Base-by-base conservation (phyloP, 1,140 invertebrate species). In the Teleopsis dalmanni region DNA sequence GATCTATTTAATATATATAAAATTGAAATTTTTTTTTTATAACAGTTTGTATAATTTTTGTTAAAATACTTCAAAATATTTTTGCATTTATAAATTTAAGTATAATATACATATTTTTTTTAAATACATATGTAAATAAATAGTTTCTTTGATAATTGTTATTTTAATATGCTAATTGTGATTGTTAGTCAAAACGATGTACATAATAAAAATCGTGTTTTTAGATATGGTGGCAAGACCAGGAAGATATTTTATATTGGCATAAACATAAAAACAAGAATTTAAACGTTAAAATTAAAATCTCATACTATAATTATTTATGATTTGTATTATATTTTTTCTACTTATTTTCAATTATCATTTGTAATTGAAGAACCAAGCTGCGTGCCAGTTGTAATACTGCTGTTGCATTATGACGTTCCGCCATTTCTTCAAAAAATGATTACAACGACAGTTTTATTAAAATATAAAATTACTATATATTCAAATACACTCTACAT, bases 301-400 rank as follows among this genome's bases (percentile, higher is more conserved):
- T n/a, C n/a, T n/a, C n/a, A n/a, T n/a, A n/a, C n/a, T n/a, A n/a
- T n/a, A n/a, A n/a, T n/a, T n/a, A n/a, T n/a, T n/a, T n/a, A n/a
- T n/a, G n/a, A n/a, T n/a, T n/a, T n/a, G n/a, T n/a, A n/a, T n/a
- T n/a, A n/a, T n/a, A n/a, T 4, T 23, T 35, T 11, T 41, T 48
- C 75, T 79, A 88, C 73, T 88, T 88, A 68, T 93, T 92, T 69
- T 92, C 89, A 56, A 95, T 93, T 35, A 94, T 74, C 50, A 87
- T 87, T 75, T 95, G 91, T 53, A 95, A 77, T 73, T 91, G 85
- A 35, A 87, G 73, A 4, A 94, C 89, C 16, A 94, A 72, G 60
- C 91, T 87, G 51, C 91, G 76, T 1, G 91, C 84, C 51, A 91
- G 74, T 53, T 81, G 79, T 18, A 95, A 70, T n/a, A 95, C 82